Conservation (phyloP, 2,797 vertebrate genomes). For the Urophycis tenuis region DNA sequence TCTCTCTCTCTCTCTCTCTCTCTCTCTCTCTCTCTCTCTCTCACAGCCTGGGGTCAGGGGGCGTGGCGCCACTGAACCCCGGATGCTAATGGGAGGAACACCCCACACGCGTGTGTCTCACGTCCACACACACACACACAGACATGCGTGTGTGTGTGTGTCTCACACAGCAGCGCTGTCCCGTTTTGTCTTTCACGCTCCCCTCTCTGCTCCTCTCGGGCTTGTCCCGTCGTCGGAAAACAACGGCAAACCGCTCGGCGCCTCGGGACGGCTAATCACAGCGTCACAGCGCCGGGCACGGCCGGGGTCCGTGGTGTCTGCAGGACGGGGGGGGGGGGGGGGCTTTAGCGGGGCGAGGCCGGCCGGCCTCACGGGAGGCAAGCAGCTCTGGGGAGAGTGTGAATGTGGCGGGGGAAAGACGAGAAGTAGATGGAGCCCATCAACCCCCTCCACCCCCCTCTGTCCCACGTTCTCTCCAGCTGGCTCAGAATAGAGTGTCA, state of each 20-base stretch:
- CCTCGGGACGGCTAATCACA: too few species aligned
- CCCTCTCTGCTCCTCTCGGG: too few species aligned
- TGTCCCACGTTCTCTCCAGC: conserved; percentile 63
- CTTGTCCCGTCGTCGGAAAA: too few species aligned
- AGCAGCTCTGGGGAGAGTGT: conserved; percentile 19
- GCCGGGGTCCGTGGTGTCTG: neutral
- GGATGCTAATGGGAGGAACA: neutral
- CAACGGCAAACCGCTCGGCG: neutral
- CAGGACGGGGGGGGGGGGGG: neutral
- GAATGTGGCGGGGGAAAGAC: conserved; percentile 18
- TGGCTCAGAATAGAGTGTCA: conserved; percentile 48
- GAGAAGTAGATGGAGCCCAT: conserved; percentile 53
- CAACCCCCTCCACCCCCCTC: too few species aligned
- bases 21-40: neutral
- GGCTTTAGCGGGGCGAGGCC: neutral
- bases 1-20: neutral
- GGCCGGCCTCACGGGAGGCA: conserved; percentile 14
- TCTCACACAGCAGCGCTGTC: too few species aligned
- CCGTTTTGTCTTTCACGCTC: too few species aligned
- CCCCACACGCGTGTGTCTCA: neutral
- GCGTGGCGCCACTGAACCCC: neutral
- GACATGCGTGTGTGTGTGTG: too few species aligned
- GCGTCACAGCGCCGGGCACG: conserved; percentile 13
- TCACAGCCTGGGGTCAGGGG: neutral
- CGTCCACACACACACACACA: too few species aligned